These are phyloP conservation scores for Littorina saxatilis DNA, from an alignment of 1,140 invertebrate genomes.

Conservation along the genomic window DNA sequence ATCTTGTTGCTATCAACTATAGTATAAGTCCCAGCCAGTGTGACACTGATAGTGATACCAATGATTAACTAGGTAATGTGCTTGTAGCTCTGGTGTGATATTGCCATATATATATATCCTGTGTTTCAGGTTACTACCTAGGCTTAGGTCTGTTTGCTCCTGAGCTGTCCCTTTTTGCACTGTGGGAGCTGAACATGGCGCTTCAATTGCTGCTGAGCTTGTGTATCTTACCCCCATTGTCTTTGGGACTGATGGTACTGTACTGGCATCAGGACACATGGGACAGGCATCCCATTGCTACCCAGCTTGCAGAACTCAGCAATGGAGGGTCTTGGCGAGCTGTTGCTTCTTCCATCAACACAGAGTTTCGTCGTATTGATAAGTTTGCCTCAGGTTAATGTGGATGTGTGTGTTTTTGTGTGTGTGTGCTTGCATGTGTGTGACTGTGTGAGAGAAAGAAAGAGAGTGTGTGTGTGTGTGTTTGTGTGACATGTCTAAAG, in stretches of 20 bases:
- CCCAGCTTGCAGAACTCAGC: constrained; percentile 81
- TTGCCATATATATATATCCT: no score
- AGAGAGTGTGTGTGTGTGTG: not conserved
- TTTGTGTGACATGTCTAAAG: not conserved
- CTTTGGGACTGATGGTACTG: constrained; percentile 56
- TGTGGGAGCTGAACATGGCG: constrained; percentile 45
- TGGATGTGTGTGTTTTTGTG: not conserved
- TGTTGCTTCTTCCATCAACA: constrained; percentile 85
- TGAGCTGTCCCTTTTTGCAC: constrained; percentile 58
- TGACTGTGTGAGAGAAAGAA: not conserved
- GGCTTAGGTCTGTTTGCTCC: constrained; percentile 62
- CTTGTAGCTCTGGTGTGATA: no score
- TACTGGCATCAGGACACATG: constrained; percentile 84
- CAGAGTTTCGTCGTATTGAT: constrained; percentile 85
- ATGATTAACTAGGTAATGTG: no score
- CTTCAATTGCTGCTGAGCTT: constrained; percentile 64
- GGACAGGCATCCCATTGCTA: constrained; percentile 85
- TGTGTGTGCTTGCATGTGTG: not conserved
- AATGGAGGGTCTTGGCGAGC: constrained; percentile 78
- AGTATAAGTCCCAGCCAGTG: no score
- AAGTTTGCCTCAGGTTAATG: constrained; percentile 80
- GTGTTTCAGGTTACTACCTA: constrained; percentile 71
- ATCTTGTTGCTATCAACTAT: no score
- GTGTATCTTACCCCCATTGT: constrained; percentile 53
- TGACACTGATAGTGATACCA: no score